A percentile compares a stretch with the other conserved stretches of the same genome.
phyloP scores from a whole-genome alignment of 35 echinoderm and acorn worm species.

The Amphiura filiformis region DNA sequence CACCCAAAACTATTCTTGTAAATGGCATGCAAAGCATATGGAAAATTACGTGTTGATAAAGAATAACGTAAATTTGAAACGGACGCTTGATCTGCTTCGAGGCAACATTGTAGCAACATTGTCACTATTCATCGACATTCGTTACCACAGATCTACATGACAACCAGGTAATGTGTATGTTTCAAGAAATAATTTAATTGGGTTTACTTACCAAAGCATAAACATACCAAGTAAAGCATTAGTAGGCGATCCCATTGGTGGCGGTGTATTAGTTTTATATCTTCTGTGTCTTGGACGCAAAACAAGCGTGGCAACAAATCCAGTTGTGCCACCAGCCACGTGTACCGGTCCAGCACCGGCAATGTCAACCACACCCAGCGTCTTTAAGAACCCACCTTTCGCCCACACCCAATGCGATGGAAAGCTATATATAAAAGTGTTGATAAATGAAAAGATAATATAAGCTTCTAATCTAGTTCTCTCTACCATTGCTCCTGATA shows the following conservation, averaged over 20 bases:
- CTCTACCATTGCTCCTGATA: constrained; percentile 76
- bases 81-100: no score
- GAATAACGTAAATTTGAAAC: no score
- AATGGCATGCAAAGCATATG: no score
- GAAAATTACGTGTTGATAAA: no score
- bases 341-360: constrained; percentile 73
- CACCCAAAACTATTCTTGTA: no score
- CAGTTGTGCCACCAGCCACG: constrained; percentile 73
- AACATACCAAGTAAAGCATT: constrained; percentile 89
- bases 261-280: constrained; percentile 44
- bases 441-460: constrained; percentile 72
- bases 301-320: constrained; percentile 67
- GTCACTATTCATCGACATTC: no score
- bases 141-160: no score
- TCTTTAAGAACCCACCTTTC: constrained; percentile 36
- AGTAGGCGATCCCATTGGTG: constrained; percentile 72
- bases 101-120: no score
- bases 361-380: constrained; percentile 64
- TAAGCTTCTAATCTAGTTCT: constrained; percentile 75
- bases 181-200: no score
- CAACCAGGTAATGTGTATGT: no score
- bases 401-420: constrained; percentile 77
- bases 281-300: constrained; percentile 67
- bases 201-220: constrained; percentile 95
- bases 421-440: constrained; percentile 67